A percentile compares a stretch with the other conserved stretches of the same genome.
phyloP scores from a whole-genome alignment of 2,797 vertebrate genomes.

The Chelon auratus region DNA sequence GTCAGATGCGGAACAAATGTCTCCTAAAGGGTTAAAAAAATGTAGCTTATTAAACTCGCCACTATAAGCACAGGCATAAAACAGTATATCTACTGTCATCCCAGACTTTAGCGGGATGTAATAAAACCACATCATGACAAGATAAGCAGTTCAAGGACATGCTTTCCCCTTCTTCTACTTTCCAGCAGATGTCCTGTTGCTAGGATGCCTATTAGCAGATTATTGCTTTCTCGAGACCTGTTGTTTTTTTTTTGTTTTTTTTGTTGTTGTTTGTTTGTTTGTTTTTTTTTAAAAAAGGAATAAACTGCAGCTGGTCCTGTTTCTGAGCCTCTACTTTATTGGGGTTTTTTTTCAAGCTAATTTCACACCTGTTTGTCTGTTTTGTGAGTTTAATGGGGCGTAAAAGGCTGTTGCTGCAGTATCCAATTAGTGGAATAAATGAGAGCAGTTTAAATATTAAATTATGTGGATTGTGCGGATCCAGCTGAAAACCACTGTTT shows the following conservation, averaged over 20 bases:
- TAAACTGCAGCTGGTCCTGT: slow-evolving; percentile 1
- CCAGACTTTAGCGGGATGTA: not conserved
- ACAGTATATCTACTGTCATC: not conserved
- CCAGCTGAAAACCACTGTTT: slow-evolving; percentile 2
- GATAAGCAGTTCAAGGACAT: not conserved
- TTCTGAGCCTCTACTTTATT: slow-evolving; percentile 17
- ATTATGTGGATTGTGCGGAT: not conserved
- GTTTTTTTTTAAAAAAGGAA: not conserved
- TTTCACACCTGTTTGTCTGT: not conserved
- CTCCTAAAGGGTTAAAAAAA: too few relatives aligned
- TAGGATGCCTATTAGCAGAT: not conserved
- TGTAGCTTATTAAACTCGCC: too few relatives aligned
- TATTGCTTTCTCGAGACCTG: not conserved
- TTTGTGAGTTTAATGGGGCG: not conserved
- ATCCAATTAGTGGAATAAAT: not conserved
- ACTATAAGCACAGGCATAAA: not conserved
- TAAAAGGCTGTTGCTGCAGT: not conserved
- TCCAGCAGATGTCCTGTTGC: not conserved
- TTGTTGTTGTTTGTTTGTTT: too few relatives aligned
- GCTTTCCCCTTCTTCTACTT: not conserved
- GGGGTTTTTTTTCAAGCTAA: not conserved
- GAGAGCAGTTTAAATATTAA: not conserved
- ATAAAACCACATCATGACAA: not conserved
- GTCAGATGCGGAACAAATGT: too few relatives aligned
- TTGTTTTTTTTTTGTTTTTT: not conserved